Base-by-base conservation (phyloP, 2,888 invertebrate species). In the Trichopoda pennipes region DNA sequence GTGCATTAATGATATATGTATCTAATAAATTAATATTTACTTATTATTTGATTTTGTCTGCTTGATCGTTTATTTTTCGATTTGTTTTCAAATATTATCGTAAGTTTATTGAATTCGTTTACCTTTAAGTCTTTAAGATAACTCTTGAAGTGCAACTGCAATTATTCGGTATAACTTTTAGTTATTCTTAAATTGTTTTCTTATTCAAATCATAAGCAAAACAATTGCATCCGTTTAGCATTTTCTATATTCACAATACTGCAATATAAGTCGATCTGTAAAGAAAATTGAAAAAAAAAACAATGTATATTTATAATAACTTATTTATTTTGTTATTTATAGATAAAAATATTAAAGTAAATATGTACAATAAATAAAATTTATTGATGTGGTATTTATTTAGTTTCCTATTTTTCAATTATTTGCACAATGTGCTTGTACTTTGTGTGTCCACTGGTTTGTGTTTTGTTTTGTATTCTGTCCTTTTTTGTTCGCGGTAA, bases 381-480 rank as follows among this genome's bases (percentile, higher is more conserved):
- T 63, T 58, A 63, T 47, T 28, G 32, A 17, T 49, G 1, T 49
- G 49, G 17, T 49, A 44, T 14, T n/a, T 55, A 53, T 47, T 63
- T 44, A 4, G 23, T 42, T 55, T 10, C 9, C n/a, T 1, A 49
- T 49, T 49, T 17, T 7, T 17, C 17, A n/a, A n/a, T n/a, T 53
- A 19, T 32, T 21, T 49, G 47, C 35, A 7, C 23, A 66, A 53
- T 58, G 21, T 56, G 58, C 49, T 58, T 28, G 38, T 66, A 44
- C 55, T 53, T 58, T 64, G 0, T 44, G n/a, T 73, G 55, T 63
- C 32, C 32, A 53, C 44, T 3, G 28, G 19, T 51, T 66, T 51
- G 38, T 19, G 55, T 17, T 68, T 56, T 32, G 63, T 74, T 63
- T 72, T 70, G n/a, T 61, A 68, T 8, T 23, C 44, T 56, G 42